Base-by-base conservation (phyloP, 2,113 vertebrate species). In the Semnornis frantzii region DNA sequence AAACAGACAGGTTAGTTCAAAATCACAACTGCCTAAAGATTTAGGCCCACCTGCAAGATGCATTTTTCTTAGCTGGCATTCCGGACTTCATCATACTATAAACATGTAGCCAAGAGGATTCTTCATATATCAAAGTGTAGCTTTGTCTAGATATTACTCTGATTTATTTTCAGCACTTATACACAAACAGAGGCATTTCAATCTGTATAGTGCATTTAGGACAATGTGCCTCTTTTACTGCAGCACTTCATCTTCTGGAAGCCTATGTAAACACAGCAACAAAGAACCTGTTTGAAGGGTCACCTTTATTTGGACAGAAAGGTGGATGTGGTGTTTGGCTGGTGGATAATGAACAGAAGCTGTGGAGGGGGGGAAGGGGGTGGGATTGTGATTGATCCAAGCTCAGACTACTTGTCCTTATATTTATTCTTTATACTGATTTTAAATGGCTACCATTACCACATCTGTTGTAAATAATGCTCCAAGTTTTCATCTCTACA, bases 101-200 rank as follows among this genome's bases (percentile, higher is more conserved):
- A 97, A 96, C 94, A 94, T 94, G 92, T 80, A 96, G 92, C 87
- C 82, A 94, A 81, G 62, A 92, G 69, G 75, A 93, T 95, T 97
- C 90, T 89, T 96, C 96, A 97, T 97, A 90, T 90, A 97, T 97
- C 97, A 97, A 96, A 95, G 55, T 89, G 89, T 94, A 96, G 90
- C 92, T 97, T 94, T 97, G 95, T 96, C 97, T 95, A 97, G 97
- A 97, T 97, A 97, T 66, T 87, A 76, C 50, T 94, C 87, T 97
- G 97, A 98, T 97, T 98, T 97, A 98, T 98, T 97, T 96, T 94
- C 76, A 85, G 82, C 89, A 96, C 92, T 96, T 97, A 96, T 10
- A 97, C 27, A 37, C 79, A 95, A 94, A 93, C 60, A 90, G 91
- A 94, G 89, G 65, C 78, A 89, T 94, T 97, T 96, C 73, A 72